phyloP scores from a whole-genome alignment of 1,140 invertebrate species.

The Pararge aegeria region DNA sequence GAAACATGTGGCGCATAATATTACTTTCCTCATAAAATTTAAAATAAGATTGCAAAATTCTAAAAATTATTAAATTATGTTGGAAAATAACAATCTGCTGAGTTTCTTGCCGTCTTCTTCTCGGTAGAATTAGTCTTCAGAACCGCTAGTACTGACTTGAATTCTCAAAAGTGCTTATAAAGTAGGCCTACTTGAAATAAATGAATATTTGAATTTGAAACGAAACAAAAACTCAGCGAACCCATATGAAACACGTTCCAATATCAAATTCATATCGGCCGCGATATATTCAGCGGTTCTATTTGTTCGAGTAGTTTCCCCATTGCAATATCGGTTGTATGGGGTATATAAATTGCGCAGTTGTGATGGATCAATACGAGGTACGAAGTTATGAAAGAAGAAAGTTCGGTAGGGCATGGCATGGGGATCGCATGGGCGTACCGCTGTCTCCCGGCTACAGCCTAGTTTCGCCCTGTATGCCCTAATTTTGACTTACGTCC shows the following conservation, averaged over 20 bases:
- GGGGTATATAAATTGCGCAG: slow-evolving; percentile 72
- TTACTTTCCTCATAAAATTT: too few relatives aligned
- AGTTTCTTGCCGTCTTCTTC: too few relatives aligned
- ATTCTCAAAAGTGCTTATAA: too few relatives aligned
- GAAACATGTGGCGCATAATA: too few relatives aligned
- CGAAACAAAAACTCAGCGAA: not conserved
- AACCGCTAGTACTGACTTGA: too few relatives aligned
- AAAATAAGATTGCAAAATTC: too few relatives aligned
- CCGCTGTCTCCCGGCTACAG: slow-evolving; percentile 66
- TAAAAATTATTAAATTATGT: too few relatives aligned
- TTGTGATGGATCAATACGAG: slow-evolving; percentile 76
- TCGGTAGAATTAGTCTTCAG: too few relatives aligned
- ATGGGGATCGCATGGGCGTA: slow-evolving; percentile 66
- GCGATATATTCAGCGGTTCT: slow-evolving; percentile 25
- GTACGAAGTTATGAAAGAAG: slow-evolving; percentile 78
- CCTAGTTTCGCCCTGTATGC: slow-evolving; percentile 76
- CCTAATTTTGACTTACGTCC: slow-evolving; percentile 72
- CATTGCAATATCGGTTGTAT: slow-evolving; percentile 57
- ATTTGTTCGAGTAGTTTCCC: slow-evolving; percentile 35
- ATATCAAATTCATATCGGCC: slow-evolving; percentile 15
- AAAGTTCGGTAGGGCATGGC: slow-evolving; percentile 73
- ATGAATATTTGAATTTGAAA: too few relatives aligned
- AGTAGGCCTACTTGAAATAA: too few relatives aligned
- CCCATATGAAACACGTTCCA: not conserved
- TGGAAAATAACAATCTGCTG: too few relatives aligned